phyloP scores from a whole-genome alignment of 2,113 vertebrate species.

The Ciconia stormi region DNA sequence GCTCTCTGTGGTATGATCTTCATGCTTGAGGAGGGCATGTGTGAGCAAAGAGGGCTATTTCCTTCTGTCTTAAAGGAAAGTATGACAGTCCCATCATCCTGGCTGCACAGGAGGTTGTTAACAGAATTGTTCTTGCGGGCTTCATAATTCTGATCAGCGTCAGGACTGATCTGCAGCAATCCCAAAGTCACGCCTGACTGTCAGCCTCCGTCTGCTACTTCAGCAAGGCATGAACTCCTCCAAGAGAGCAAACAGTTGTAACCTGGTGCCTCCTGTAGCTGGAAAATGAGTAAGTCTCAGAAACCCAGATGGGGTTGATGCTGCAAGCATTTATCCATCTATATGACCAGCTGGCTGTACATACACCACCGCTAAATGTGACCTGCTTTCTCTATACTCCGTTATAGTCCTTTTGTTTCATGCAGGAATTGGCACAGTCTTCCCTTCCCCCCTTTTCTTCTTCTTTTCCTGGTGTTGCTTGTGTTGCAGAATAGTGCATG shows the following conservation, averaged over 20 bases:
- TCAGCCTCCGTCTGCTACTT: constrained; percentile 23
- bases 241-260: not conserved
- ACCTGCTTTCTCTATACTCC: not conserved
- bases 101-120: not conserved
- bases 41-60: not conserved
- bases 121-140: not conserved
- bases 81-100: not conserved
- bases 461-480: not conserved
- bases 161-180: not conserved
- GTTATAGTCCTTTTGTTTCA: not conserved
- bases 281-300: not conserved
- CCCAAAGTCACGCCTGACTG: not conserved
- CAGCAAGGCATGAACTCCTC: not conserved
- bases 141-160: not conserved
- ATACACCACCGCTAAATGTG: not conserved
- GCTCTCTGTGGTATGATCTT: not conserved
- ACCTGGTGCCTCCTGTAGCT: not conserved
- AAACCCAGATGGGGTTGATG: not conserved
- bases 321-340: not conserved
- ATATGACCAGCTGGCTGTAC: not conserved
- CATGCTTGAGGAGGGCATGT: not conserved
- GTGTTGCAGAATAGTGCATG: not conserved
- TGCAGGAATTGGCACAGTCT: not conserved
- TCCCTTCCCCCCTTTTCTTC: not conserved
- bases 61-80: not conserved